These are phyloP conservation scores for Sitobion miscanthi DNA, from an alignment of 1,140 invertebrate genomes.

Conservation along the genomic window DNA sequence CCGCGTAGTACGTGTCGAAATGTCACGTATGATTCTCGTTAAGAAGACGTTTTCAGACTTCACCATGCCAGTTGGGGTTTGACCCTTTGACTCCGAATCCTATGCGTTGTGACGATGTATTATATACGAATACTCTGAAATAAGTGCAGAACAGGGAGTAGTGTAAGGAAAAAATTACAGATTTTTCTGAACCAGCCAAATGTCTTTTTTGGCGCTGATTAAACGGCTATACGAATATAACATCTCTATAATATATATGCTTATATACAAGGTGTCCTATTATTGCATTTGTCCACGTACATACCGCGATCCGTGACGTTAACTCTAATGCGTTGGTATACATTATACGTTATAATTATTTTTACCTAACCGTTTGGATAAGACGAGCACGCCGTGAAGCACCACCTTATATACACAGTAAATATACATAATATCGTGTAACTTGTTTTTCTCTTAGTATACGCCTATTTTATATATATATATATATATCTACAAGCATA, in stretches of 20 bases:
- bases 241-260: neutral
- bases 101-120: neutral
- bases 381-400: neutral
- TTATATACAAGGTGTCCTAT: neutral
- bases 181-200: neutral
- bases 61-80: neutral
- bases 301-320: neutral
- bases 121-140: neutral
- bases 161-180: conserved; percentile 1
- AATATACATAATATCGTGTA: neutral
- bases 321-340: neutral
- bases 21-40: conserved; percentile 50
- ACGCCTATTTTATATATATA: neutral
- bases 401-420: neutral
- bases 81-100: conserved; percentile 21
- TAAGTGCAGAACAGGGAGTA: neutral
- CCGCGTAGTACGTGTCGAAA: conserved; percentile 39
- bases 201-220: neutral
- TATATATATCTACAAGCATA: neutral
- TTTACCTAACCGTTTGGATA: neutral
- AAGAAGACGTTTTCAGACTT: conserved; percentile 28
- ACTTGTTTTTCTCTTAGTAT: neutral
- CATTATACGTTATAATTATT: neutral
- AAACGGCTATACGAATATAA: neutral
- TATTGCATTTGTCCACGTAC: neutral